phyloP scores from a whole-genome alignment of 2,113 vertebrate species.

The Aplodontia rufa region DNA sequence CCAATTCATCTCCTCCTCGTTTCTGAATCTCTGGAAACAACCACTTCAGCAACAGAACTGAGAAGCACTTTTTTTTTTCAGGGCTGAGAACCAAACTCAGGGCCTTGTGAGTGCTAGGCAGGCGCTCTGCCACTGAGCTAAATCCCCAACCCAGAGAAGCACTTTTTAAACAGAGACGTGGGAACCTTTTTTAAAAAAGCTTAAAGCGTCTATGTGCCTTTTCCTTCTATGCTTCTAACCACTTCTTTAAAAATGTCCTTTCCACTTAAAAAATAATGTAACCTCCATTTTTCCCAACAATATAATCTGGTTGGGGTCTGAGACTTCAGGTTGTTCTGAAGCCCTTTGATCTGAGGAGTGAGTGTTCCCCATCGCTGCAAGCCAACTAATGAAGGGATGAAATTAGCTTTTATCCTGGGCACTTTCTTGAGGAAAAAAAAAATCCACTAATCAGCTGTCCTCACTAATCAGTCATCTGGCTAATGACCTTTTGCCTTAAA shows the following conservation, averaged over 20 bases:
- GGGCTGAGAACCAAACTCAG: too few species aligned
- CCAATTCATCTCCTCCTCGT: not conserved
- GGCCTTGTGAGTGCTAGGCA: too few species aligned
- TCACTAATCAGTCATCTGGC: slow-evolving; percentile 90
- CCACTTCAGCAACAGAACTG: not conserved
- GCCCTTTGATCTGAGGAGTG: slow-evolving; percentile 95
- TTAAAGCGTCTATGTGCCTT: not conserved
- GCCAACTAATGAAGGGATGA: slow-evolving; percentile 97
- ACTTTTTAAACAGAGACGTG: not conserved
- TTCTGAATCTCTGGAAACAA: not conserved
- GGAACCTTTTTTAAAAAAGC: not conserved
- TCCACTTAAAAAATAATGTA: slow-evolving; percentile 28
- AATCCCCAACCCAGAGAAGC: too few species aligned
- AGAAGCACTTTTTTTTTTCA: too few species aligned
- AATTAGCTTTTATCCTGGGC: slow-evolving; percentile 91
- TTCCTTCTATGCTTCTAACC: not conserved
- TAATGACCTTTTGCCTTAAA: slow-evolving; percentile 93
- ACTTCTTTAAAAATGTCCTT: slow-evolving; percentile 25
- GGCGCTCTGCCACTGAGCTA: too few species aligned
- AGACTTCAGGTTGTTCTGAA: slow-evolving; percentile 84
- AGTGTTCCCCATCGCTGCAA: slow-evolving; percentile 90
- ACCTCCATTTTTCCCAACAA: slow-evolving; percentile 70
- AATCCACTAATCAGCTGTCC: slow-evolving; percentile 93
- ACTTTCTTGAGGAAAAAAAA: slow-evolving; percentile 91
- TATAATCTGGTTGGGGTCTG: slow-evolving; percentile 36